phyloP scores from a whole-genome alignment of 2,888 invertebrate species.

The Drosophila kambysellisi region DNA sequence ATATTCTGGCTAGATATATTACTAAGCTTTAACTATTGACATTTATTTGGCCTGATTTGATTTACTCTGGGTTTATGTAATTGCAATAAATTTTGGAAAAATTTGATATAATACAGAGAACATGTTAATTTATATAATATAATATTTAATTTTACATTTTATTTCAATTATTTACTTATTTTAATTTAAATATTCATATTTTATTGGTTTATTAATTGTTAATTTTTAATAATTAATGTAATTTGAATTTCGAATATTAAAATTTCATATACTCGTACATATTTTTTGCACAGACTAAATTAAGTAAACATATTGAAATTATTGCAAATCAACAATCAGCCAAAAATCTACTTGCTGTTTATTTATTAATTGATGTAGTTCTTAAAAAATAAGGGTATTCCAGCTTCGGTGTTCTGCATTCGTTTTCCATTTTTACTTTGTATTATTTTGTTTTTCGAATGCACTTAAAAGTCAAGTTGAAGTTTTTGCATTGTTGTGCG shows the following conservation, averaged over 20 bases:
- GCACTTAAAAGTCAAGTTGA: conserved; percentile 56
- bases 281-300: background rate
- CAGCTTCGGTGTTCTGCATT: background rate
- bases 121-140: background rate
- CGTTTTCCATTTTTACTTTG: conserved; percentile 8
- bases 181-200: too few relatives aligned
- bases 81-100: background rate
- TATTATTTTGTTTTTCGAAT: conserved; percentile 17
- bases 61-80: background rate
- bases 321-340: background rate
- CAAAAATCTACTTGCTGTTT: background rate
- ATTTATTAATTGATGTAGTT: background rate
- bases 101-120: background rate
- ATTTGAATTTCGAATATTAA: background rate
- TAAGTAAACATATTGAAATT: background rate
- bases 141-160: too few relatives aligned
- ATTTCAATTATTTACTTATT: too few relatives aligned
- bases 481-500: conserved; percentile 43
- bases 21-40: too few relatives aligned
- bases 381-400: background rate
- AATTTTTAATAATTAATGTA: background rate
- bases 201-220: background rate
- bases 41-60: background rate
- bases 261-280: background rate
- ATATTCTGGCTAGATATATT: background rate